phyloP scores from a whole-genome alignment of 2,797 vertebrate species.

The Hydrolagus colliei region DNA sequence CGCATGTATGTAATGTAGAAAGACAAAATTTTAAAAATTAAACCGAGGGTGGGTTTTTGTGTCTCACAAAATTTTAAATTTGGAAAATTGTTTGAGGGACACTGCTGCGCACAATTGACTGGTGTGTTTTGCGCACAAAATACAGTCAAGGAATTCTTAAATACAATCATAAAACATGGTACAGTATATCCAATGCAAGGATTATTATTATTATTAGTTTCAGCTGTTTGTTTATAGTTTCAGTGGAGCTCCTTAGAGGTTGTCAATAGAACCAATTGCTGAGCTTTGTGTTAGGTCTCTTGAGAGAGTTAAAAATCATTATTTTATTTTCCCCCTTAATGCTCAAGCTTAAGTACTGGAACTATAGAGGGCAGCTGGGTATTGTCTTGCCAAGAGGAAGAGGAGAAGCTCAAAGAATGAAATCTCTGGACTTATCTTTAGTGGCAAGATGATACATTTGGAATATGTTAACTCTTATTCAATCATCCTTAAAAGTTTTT shows the following conservation, averaged over 20 bases:
- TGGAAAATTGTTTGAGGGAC: no score
- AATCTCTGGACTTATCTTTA: background rate
- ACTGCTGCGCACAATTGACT: no score
- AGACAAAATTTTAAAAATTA: constrained; percentile 35
- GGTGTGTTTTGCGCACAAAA: no score
- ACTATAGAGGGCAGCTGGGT: background rate
- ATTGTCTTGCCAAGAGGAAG: background rate
- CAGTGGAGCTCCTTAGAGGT: no score
- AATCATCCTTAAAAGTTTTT: background rate
- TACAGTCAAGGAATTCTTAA: no score
- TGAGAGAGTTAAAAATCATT: background rate
- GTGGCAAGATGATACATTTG: background rate
- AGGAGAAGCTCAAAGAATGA: background rate
- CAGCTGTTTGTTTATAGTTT: no score
- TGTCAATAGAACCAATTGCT: no score
- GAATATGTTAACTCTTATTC: background rate
- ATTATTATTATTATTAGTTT: no score
- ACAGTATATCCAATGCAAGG: no score
- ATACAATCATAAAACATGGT: no score
- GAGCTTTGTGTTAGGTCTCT: background rate
- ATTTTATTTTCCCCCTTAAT: background rate
- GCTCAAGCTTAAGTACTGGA: background rate
- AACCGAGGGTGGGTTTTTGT: no score
- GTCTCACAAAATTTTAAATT: no score
- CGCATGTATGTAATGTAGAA: constrained; percentile 52